Conservation (phyloP, 1,140 invertebrate genomes). For the Melipona quadrifasciata region DNA sequence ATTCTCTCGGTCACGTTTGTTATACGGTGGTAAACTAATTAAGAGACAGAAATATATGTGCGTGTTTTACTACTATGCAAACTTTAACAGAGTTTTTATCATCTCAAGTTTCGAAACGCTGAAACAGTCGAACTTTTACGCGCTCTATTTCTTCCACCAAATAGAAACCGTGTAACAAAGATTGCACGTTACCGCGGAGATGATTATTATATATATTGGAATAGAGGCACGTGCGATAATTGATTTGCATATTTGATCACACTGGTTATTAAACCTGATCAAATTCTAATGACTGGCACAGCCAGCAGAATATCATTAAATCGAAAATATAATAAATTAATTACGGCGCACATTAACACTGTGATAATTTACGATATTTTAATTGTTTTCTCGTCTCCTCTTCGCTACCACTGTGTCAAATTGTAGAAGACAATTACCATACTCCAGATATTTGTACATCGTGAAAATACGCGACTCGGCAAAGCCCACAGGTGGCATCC, state of each 20-base stretch:
- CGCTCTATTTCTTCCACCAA: neutral
- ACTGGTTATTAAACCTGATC: neutral
- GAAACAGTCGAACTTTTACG: neutral
- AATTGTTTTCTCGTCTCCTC: neutral
- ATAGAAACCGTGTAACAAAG: neutral
- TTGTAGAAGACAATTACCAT: neutral
- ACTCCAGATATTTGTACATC: neutral
- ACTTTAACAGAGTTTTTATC: neutral
- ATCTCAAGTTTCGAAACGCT: neutral
- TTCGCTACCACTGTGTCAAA: neutral
- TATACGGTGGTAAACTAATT: neutral
- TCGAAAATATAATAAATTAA: neutral
- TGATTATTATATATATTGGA: neutral
- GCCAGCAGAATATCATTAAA: neutral
- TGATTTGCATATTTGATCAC: neutral
- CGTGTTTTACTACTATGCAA: neutral
- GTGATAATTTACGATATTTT: neutral
- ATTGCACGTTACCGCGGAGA: neutral
- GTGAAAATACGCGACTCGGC: neutral
- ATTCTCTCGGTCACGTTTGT: neutral
- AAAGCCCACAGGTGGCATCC: neutral
- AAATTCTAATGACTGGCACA: neutral
- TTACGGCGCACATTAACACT: neutral
- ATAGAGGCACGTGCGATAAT: neutral
- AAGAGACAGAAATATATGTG: neutral